Base-by-base conservation (phyloP, 1,140 invertebrate species). In the Heliothis virescens region DNA sequence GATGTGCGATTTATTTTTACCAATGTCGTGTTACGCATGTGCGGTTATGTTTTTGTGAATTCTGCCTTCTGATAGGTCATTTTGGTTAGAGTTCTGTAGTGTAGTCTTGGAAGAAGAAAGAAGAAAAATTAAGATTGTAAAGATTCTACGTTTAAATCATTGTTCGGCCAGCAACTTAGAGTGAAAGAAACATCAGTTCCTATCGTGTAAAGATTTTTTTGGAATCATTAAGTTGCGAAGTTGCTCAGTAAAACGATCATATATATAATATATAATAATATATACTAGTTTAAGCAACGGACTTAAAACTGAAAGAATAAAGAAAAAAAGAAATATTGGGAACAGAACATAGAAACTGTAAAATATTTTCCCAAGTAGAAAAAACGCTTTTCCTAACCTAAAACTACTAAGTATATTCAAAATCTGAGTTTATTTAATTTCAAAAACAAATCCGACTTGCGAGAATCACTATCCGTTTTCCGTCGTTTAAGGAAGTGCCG, bases 1-100 rank as follows among this genome's bases (percentile, higher is more conserved):
- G 41, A 48, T 65, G 52, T 76, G 26, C 73, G 83, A 83, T 86
- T 86, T 86, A 80, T 80, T 83, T 79, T 82, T 80, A 73, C 72
- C 71, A 76, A 57, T 79, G 73, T 79, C 74, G 65, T 53, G 47
- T 69, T 69, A 53, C 15, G 63, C 63, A 65, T 65, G 63, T 48
- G n/a, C 41, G 34, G 13, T 18, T 18, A 21, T 48, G 63, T 48
- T 16, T 48, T 26, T 21, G 18, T n/a, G 0, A 10, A 10, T 10
- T 18, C 53, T 53, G 13, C 11, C n/a, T 53, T 15, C 15, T 13
- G 10, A 11, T 53, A 53, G 52, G 52, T 41, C 21, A 2, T 26
- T 21, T 59, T 59, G 18, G 55, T 59, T 1, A 59, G 10, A 3
- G 12, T 26, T 59, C 26, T 59, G 57, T 41, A 59, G 12, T 18